Evolutionary conservation across 2,113 vertebrate species (phyloP).

Genomic region (Lates calcarifer): DNA sequence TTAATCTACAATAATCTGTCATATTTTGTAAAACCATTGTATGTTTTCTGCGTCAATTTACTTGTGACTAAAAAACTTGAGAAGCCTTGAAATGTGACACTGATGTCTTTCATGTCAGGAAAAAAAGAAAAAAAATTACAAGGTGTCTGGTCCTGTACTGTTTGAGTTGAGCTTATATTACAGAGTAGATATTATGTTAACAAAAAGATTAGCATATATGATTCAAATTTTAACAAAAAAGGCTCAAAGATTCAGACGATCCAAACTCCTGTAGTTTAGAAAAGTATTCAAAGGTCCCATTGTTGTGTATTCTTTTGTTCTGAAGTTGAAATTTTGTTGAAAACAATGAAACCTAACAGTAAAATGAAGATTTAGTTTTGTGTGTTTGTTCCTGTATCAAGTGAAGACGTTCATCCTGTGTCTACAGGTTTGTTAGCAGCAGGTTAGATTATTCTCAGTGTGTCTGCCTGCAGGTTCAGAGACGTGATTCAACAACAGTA

Average conservation of each 20-base stretch:
- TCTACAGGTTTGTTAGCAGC: constrained; percentile 4
- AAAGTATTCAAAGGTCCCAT: too few relatives aligned
- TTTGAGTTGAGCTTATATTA: too few relatives aligned
- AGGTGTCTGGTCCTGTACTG: neutral
- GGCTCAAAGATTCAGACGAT: too few relatives aligned
- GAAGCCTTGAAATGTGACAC: too few relatives aligned
- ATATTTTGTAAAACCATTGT: too few relatives aligned
- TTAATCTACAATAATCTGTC: too few relatives aligned
- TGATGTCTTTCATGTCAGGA: too few relatives aligned
- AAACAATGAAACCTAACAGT: neutral
- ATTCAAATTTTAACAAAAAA: neutral
- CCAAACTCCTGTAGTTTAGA: too few relatives aligned
- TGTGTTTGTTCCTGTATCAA: neutral
- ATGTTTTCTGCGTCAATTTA: too few relatives aligned
- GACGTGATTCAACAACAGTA: constrained; percentile 6
- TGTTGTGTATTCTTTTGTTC: neutral
- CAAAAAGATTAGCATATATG: neutral
- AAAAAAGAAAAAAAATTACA: neutral
- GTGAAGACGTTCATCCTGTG: neutral
- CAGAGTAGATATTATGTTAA: too few relatives aligned
- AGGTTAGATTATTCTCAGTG: neutral
- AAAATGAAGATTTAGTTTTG: neutral
- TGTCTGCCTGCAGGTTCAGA: constrained; percentile 13
- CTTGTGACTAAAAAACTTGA: too few relatives aligned
- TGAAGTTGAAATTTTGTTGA: too few relatives aligned